Evolutionary conservation across 2,888 invertebrate genomes (phyloP).

Genomic region (Temnothorax unifasciatus): DNA sequence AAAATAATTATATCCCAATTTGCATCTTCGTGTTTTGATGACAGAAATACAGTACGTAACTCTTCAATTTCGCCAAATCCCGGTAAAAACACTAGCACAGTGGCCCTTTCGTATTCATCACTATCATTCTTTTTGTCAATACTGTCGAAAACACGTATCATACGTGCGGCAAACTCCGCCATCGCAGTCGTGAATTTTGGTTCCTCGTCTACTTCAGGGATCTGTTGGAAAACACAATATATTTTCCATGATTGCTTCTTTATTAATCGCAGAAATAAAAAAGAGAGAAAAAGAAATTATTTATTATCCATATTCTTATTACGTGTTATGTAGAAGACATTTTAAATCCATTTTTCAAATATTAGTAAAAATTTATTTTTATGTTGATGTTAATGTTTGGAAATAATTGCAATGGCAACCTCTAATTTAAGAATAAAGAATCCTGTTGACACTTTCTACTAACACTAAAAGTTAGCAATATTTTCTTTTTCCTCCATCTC

Average conservation of each 20-base stretch:
- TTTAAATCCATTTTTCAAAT: background rate
- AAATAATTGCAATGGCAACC: background rate
- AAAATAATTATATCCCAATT: slow-evolving; percentile 89
- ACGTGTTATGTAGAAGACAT: slow-evolving; percentile 30
- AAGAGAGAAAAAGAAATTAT: slow-evolving; percentile 48
- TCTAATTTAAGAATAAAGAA: background rate
- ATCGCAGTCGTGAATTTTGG: slow-evolving; percentile 89
- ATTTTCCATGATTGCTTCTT: background rate
- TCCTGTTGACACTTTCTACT: background rate
- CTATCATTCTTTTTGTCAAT: slow-evolving; percentile 86
- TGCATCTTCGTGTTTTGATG: slow-evolving; percentile 70
- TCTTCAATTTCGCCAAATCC: slow-evolving; percentile 95
- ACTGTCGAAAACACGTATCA: slow-evolving; percentile 89
- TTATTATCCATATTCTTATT: slow-evolving; percentile 84
- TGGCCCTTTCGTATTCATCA: slow-evolving; percentile 86
- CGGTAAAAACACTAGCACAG: slow-evolving; percentile 96
- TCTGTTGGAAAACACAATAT: slow-evolving; percentile 36
- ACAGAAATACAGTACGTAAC: slow-evolving; percentile 86
- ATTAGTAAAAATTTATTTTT: background rate
- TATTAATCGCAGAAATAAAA: background rate
- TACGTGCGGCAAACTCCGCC: slow-evolving; percentile 87
- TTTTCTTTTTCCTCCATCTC: background rate
- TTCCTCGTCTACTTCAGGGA: slow-evolving; percentile 87
- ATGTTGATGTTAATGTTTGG: background rate
- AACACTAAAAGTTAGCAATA: background rate